These are phyloP conservation scores for Meghimatium bilineatum DNA, from an alignment of 2,888 invertebrate genomes.

Conservation along the genomic window DNA sequence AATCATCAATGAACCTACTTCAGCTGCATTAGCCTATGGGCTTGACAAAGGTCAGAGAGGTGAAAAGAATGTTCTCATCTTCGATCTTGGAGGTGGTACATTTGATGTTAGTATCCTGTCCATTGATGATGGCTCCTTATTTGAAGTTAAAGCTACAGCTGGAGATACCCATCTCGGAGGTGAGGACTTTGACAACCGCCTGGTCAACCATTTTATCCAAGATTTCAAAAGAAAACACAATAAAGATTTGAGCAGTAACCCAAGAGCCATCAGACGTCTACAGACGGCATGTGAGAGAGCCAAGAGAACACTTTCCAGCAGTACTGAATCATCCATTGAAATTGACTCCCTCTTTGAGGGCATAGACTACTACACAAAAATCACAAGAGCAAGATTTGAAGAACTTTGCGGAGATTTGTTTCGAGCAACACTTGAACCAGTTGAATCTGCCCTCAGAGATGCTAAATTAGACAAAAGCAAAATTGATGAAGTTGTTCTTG, in stretches of 20 bases:
- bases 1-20: slow-evolving; percentile 82
- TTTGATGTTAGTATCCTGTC: slow-evolving; percentile 66
- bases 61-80: slow-evolving; percentile 79
- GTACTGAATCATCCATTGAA: slow-evolving; percentile 83
- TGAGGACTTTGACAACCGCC: slow-evolving; percentile 85
- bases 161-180: slow-evolving; percentile 29
- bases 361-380: slow-evolving; percentile 81
- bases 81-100: slow-evolving; percentile 75
- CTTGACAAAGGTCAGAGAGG: slow-evolving; percentile 58
- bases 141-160: slow-evolving; percentile 82
- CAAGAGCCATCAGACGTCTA: slow-evolving; percentile 87
- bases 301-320: slow-evolving; percentile 77
- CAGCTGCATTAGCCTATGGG: slow-evolving; percentile 16
- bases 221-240: slow-evolving; percentile 24
- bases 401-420: slow-evolving; percentile 79
- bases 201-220: slow-evolving; percentile 84
- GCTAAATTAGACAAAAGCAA: slow-evolving; percentile 90
- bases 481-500: slow-evolving; percentile 84
- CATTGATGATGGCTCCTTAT: slow-evolving; percentile 82
- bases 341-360: slow-evolving; percentile 89
- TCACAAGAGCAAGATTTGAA: slow-evolving; percentile 95
- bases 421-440: slow-evolving; percentile 89
- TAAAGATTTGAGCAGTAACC: slow-evolving; percentile 80
- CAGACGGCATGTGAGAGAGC: slow-evolving; percentile 12
- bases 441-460: slow-evolving; percentile 94